Evolutionary conservation across 2,888 invertebrate species (phyloP), one percentile per base, ranked within the genome.

Genomic region (Ochropleura plecta): DNA sequence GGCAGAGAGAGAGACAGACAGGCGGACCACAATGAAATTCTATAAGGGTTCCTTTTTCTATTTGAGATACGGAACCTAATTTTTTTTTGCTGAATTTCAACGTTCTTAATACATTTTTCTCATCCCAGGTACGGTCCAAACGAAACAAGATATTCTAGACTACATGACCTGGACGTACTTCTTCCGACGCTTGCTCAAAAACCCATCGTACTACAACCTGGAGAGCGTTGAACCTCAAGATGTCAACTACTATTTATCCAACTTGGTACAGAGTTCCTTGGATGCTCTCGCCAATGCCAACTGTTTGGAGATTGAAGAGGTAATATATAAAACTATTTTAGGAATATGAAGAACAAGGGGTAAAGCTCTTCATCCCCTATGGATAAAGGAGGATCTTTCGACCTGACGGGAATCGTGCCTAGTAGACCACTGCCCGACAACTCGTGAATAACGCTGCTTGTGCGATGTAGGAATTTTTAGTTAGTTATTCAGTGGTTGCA

Each of bases 81-180:
- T n/a, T n/a, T 30, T n/a, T 53, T 0, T 55, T 14, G 20, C 14
- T 55, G 0, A 20, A 20, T 57, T 30, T 57, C 14, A 57, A 57
- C 6, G 20, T 20, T 20, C 10, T 53, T 6, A 14, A 7, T 14
- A n/a, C 60, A n/a, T 7, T 14, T 44, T 44, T 67, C 6, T 8
- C 9, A 9, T 18, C 14, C 8, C 1, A 96, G 99, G 99, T 72
- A 99, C 99, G 0, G 98, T 99, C n/a, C 97, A 97, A 84, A 98
- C 98, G 0, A 99, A 98, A 91, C 98, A 99, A 92, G 98, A 99
- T 87, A 98, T 99, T 67, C 96, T 99, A 76, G 99, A 99, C 94
- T 99, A 99, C 95, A 97, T 99, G 84, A 99, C 99, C 0, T 99
- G 99, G 98, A 99, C 99, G 0, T 99, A 99, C 91, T 99, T 99